These are phyloP conservation scores for Nylanderia fulva DNA, from an alignment of 1,140 invertebrate genomes.

Conservation along the genomic window DNA sequence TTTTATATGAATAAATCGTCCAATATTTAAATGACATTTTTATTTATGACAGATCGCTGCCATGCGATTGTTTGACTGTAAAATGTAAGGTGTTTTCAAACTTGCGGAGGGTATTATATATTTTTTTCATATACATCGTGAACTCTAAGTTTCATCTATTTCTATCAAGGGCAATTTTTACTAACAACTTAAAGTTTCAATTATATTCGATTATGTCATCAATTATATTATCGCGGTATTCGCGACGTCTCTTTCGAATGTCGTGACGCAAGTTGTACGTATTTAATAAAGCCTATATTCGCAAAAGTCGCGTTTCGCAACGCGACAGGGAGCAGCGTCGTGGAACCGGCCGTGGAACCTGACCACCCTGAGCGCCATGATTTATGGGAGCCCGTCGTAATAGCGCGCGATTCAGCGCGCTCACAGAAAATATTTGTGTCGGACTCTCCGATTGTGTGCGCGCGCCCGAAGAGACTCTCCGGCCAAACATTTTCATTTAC, in stretches of 20 bases:
- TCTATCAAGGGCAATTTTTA: background rate
- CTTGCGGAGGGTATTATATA: too few species aligned
- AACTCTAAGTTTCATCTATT: conserved; percentile 2
- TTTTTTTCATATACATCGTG: background rate
- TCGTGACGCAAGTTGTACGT: conserved; percentile 35
- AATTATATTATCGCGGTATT: background rate
- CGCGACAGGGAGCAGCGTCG: conserved; percentile 30
- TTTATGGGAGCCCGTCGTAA: conserved; percentile 78
- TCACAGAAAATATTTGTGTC: conserved; percentile 80
- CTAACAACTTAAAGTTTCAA: background rate
- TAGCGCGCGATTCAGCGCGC: conserved; percentile 77
- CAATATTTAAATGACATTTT: too few species aligned
- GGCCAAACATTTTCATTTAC: conserved; percentile 81
- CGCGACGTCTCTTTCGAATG: background rate
- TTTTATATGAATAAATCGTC: too few species aligned
- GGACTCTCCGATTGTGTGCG: conserved; percentile 69
- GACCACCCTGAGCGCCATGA: conserved; percentile 81
- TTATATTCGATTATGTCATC: too few species aligned
- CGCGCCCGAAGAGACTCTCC: conserved; percentile 63
- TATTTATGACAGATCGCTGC: too few species aligned
- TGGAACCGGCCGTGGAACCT: conserved; percentile 55
- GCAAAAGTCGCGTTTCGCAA: conserved; percentile 46
- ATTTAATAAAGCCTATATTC: conserved; percentile 49
- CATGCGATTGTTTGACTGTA: too few species aligned
- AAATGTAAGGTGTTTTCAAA: too few species aligned